These are phyloP conservation scores for Thalassoma bifasciatum DNA, from an alignment of 2,113 vertebrate species.

Conservation along the genomic window DNA sequence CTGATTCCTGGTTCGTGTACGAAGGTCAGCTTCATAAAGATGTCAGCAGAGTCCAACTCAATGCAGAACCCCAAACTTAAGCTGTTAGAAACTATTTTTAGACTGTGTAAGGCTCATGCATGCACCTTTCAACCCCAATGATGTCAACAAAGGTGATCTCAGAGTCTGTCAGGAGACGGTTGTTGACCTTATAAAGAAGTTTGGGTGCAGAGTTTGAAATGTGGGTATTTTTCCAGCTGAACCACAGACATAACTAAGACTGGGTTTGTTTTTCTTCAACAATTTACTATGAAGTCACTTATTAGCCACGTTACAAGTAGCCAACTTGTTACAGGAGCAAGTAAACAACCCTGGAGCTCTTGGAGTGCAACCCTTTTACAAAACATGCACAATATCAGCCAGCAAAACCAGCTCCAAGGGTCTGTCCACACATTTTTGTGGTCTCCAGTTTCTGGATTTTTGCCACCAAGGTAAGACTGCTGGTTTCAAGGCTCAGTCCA, in stretches of 20 bases:
- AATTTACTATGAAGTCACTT: too few relatives aligned
- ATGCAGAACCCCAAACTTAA: neutral
- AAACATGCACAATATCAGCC: neutral
- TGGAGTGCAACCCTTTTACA: neutral
- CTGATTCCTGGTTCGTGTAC: too few relatives aligned
- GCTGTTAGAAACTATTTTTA: neutral
- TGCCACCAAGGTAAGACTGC: constrained; percentile 17
- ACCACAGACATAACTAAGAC: too few relatives aligned
- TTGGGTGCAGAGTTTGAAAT: too few relatives aligned
- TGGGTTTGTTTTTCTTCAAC: too few relatives aligned
- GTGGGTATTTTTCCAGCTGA: too few relatives aligned
- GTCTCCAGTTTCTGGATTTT: neutral
- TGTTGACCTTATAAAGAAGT: neutral
- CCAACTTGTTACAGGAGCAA: too few relatives aligned
- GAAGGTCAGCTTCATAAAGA: neutral
- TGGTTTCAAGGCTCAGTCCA: neutral
- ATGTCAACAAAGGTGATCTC: neutral
- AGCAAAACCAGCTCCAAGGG: neutral
- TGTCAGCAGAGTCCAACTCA: neutral
- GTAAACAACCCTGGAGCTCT: too few relatives aligned
- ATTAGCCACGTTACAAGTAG: too few relatives aligned
- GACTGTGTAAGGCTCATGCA: neutral
- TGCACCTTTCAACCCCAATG: neutral
- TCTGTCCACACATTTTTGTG: neutral
- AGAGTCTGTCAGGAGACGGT: neutral